Conservation (phyloP, 2,113 vertebrate species). For the Serinus canaria region DNA sequence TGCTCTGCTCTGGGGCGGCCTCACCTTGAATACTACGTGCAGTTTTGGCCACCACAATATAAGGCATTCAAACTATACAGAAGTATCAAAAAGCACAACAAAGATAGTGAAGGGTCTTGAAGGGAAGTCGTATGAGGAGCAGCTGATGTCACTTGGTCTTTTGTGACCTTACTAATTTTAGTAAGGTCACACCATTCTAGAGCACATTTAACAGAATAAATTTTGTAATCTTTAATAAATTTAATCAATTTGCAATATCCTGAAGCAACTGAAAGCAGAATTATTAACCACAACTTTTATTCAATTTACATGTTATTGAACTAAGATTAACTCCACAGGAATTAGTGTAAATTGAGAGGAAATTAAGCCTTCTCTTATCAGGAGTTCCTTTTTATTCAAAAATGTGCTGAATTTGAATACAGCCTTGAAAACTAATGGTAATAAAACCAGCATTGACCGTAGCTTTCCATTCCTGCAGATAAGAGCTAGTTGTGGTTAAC, state of each 20-base stretch:
- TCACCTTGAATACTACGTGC: neutral
- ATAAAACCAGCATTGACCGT: neutral
- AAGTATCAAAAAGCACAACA: neutral
- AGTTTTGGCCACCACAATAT: neutral
- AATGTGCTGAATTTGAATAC: neutral
- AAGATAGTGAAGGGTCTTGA: neutral
- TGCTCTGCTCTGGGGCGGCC: neutral
- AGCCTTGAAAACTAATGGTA: neutral
- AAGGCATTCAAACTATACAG: neutral
- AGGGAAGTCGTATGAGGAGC: neutral
- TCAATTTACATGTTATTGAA: neutral
- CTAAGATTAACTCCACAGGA: neutral
- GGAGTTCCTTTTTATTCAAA: neutral
- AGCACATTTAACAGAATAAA: neutral
- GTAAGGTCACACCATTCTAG: neutral
- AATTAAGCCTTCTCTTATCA: neutral
- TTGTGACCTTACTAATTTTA: neutral
- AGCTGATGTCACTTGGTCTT: neutral
- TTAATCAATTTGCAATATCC: neutral
- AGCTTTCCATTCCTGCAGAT: neutral
- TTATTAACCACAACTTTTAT: slow-evolving; percentile 15
- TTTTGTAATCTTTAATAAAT: neutral
- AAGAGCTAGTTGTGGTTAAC: neutral
- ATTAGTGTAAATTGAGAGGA: slow-evolving; percentile 37
- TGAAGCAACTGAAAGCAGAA: neutral